Percentiles rank a stretch among this genome's conserved stretches.
Conservation (phyloP, 2,888 invertebrate species). For the Volucella zonaria region DNA sequence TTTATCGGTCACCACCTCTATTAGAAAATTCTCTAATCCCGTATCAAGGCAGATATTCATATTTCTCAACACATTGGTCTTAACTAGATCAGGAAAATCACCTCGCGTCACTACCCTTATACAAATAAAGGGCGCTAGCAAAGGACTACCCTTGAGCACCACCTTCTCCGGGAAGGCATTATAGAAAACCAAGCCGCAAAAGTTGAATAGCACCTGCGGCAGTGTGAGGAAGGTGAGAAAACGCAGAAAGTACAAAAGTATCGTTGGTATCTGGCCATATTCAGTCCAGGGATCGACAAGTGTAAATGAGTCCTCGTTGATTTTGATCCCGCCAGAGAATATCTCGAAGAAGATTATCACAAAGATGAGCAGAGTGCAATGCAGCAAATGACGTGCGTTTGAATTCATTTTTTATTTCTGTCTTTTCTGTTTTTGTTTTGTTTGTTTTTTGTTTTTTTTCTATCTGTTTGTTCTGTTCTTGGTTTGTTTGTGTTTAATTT, state of each 20-base stretch:
- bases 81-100: slow-evolving; percentile 95
- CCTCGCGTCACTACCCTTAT: slow-evolving; percentile 97
- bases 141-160: slow-evolving; percentile 92
- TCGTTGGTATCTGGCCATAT: slow-evolving; percentile 90
- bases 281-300: slow-evolving; percentile 91
- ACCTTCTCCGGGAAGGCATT: slow-evolving; percentile 98
- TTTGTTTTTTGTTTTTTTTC: slow-evolving; percentile 16
- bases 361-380: slow-evolving; percentile 89
- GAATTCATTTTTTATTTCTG: slow-evolving; percentile 79
- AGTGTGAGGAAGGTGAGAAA: slow-evolving; percentile 92
- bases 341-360: slow-evolving; percentile 90
- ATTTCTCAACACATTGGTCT: slow-evolving; percentile 92
- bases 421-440: background rate
- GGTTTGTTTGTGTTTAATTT: slow-evolving; percentile 40
- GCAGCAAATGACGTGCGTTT: slow-evolving; percentile 89
- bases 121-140: slow-evolving; percentile 96
- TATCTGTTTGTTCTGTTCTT: slow-evolving; percentile 35
- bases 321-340: slow-evolving; percentile 86
- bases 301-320: slow-evolving; percentile 84
- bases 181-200: slow-evolving; percentile 92
- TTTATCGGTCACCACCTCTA: slow-evolving; percentile 98
- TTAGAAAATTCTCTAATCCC: slow-evolving; percentile 96
- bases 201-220: slow-evolving; percentile 92
- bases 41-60: slow-evolving; percentile 93
- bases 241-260: slow-evolving; percentile 90